Conservation (phyloP, 2,113 vertebrate species). For the Isurus oxyrinchus region DNA sequence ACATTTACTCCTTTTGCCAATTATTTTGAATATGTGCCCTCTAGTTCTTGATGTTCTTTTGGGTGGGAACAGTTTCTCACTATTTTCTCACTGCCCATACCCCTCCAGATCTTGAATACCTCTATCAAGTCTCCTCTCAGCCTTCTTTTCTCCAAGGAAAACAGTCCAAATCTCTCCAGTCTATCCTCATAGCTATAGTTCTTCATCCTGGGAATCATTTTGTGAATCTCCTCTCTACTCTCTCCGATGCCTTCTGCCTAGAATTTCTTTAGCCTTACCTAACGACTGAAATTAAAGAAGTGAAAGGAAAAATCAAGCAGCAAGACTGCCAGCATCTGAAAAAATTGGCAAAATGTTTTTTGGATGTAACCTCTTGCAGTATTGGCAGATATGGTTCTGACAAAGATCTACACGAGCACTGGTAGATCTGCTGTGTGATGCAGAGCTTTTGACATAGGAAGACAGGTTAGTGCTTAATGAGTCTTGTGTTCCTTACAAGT, state of each 20-base stretch:
- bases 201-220: too few relatives aligned
- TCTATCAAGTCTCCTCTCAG: too few relatives aligned
- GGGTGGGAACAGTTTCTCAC: too few relatives aligned
- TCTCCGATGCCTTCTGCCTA: background rate
- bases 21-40: too few relatives aligned
- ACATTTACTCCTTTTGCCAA: too few relatives aligned
- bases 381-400: background rate
- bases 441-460: background rate
- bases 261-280: background rate
- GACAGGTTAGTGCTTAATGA: background rate
- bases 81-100: too few relatives aligned
- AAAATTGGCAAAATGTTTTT: background rate
- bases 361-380: background rate
- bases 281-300: background rate
- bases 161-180: too few relatives aligned
- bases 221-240: too few relatives aligned
- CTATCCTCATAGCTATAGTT: too few relatives aligned
- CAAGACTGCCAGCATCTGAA: background rate
- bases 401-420: background rate
- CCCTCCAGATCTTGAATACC: too few relatives aligned
- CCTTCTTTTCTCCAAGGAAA: too few relatives aligned
- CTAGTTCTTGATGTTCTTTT: too few relatives aligned
- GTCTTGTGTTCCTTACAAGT: background rate
- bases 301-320: background rate
- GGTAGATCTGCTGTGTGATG: background rate